Percentiles rank a stretch among this genome's conserved stretches.
Conservation (phyloP, 2,888 invertebrate species). For the Drosophila mayaguana region DNA sequence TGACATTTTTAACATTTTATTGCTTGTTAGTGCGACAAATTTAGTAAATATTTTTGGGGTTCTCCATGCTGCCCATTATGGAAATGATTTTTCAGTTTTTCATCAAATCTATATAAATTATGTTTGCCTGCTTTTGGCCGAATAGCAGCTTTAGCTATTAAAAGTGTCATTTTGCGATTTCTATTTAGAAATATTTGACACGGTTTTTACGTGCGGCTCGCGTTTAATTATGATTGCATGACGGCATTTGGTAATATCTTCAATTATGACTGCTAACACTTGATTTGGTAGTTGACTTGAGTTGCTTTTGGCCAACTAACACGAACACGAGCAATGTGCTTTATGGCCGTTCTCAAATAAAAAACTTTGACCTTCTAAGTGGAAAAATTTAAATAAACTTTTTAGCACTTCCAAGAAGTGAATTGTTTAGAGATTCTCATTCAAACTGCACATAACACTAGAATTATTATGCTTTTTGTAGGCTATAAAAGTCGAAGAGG, state of each 20-base stretch:
- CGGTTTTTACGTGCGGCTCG: slow-evolving; percentile 56
- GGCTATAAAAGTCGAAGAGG: not conserved
- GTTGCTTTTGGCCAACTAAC: slow-evolving; percentile 1
- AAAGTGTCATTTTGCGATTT: slow-evolving; percentile 70
- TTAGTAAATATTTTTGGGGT: slow-evolving; percentile 77
- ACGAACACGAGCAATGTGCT: not conserved
- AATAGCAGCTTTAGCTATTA: slow-evolving; percentile 47
- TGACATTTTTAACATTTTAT: slow-evolving; percentile 83
- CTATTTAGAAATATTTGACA: slow-evolving; percentile 78
- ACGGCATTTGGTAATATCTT: slow-evolving; percentile 43
- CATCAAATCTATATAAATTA: slow-evolving; percentile 57
- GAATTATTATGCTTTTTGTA: not conserved
- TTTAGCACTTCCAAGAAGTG: slow-evolving; percentile 1
- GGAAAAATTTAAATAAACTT: not conserved
- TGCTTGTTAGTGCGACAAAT: slow-evolving; percentile 82
- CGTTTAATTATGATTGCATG: slow-evolving; percentile 55
- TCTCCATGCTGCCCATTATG: slow-evolving; percentile 53
- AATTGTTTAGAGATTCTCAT: not conserved
- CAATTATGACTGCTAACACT: slow-evolving; percentile 19
- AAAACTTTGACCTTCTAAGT: not conserved
- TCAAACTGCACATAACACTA: not conserved
- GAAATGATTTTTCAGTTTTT: slow-evolving; percentile 24
- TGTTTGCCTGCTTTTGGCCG: slow-evolving; percentile 66
- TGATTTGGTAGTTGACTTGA: slow-evolving; percentile 1
- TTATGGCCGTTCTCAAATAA: not conserved